Percentiles rank a stretch among this genome's conserved stretches.
Conservation (phyloP, 2,113 vertebrate genomes). For the Cheilinus undulatus region DNA sequence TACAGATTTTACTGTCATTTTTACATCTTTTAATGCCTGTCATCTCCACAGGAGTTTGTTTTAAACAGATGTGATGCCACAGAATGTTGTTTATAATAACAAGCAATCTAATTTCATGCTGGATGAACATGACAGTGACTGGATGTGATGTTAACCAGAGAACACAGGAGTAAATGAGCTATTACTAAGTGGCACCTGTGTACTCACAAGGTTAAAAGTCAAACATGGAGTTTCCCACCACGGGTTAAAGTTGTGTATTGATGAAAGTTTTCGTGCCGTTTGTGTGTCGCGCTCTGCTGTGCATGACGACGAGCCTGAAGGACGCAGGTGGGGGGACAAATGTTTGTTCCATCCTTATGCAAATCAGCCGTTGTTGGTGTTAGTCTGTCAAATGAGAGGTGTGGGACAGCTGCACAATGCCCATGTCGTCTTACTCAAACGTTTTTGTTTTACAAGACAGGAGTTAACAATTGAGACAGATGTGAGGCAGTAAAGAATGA, state of each 20-base stretch:
- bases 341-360: background rate
- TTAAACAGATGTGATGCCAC: slow-evolving; percentile 19
- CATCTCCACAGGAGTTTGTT: slow-evolving; percentile 1
- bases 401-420: background rate
- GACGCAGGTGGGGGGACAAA: background rate
- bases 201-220: slow-evolving; percentile 19
- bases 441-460: background rate
- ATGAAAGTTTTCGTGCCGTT: background rate
- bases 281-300: background rate
- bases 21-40: background rate
- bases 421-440: background rate
- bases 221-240: slow-evolving; percentile 15
- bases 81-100: background rate
- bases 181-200: slow-evolving; percentile 28
- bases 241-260: background rate
- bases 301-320: background rate
- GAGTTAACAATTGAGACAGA: background rate
- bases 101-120: slow-evolving; percentile 22
- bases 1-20: background rate
- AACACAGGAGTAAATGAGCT: slow-evolving; percentile 28
- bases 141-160: background rate
- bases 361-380: background rate
- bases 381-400: background rate
- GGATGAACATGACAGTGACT: slow-evolving; percentile 2
- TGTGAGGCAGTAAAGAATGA: background rate